These are phyloP conservation scores for Drosophila paucipuncta DNA, from an alignment of 2,888 invertebrate genomes.

Conservation along the genomic window DNA sequence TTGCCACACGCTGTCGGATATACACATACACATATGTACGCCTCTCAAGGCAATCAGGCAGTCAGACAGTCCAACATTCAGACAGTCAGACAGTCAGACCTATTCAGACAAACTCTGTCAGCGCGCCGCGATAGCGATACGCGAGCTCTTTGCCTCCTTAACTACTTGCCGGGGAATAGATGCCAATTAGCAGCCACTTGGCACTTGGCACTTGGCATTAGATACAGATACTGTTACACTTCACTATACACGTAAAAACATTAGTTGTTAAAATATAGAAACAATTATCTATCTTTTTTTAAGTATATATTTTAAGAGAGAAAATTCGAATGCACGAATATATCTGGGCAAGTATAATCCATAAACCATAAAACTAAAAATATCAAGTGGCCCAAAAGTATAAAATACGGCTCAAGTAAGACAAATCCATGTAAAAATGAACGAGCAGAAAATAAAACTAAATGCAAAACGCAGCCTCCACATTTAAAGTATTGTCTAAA, in stretches of 20 bases:
- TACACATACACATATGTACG: background rate
- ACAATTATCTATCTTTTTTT: background rate
- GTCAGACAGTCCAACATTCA: background rate
- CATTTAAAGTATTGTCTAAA: background rate
- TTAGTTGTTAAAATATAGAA: background rate
- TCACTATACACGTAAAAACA: background rate
- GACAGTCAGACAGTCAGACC: background rate
- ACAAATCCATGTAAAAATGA: too few species aligned
- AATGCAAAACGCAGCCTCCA: background rate
- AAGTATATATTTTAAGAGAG: background rate
- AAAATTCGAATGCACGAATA: background rate
- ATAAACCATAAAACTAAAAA: background rate
- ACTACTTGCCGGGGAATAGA: slow-evolving; percentile 10
- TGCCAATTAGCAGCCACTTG: slow-evolving; percentile 74
- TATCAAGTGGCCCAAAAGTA: too few species aligned
- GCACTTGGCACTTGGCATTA: slow-evolving; percentile 66
- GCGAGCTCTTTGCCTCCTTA: background rate
- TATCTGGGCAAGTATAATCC: background rate
- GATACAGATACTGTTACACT: slow-evolving; percentile 27
- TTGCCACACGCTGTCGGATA: slow-evolving; percentile 13
- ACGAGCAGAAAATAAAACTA: background rate
- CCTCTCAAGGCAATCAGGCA: slow-evolving; percentile 17
- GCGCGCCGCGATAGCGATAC: slow-evolving; percentile 53
- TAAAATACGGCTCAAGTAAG: fast-evolving
- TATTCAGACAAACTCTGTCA: slow-evolving; percentile 56